These are phyloP conservation scores for Thripadectes ignobilis DNA, from an alignment of 2,797 vertebrate genomes.

Conservation along the genomic window DNA sequence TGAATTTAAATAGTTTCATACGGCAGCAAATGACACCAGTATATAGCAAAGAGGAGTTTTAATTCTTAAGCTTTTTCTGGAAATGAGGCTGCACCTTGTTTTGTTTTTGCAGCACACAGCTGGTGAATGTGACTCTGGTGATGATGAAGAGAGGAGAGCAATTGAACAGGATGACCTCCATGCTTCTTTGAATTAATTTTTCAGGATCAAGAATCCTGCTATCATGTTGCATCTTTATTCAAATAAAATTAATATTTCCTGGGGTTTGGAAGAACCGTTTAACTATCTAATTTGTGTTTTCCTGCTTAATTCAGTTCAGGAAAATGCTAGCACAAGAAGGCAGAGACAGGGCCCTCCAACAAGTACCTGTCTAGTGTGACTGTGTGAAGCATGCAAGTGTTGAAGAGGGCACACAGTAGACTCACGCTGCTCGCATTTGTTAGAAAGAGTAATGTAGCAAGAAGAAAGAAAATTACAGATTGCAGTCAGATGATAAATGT, in stretches of 20 bases:
- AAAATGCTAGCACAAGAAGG: neutral
- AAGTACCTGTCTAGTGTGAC: neutral
- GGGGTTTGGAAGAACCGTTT: neutral
- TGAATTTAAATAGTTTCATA: neutral
- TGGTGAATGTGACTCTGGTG: neutral
- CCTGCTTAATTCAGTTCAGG: neutral
- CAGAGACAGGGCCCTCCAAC: accelerated
- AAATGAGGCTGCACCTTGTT: neutral
- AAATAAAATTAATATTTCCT: neutral
- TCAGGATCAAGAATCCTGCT: neutral
- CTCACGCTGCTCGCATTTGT: neutral
- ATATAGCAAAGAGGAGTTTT: neutral
- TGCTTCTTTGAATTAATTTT: neutral
- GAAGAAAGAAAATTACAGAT: neutral
- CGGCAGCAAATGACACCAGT: neutral
- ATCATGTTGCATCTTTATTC: neutral
- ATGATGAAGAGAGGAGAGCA: neutral
- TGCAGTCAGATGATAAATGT: neutral
- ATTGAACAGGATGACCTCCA: neutral
- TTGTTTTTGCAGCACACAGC: neutral
- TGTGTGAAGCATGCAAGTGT: neutral
- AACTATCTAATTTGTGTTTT: neutral
- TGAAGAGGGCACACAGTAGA: neutral
- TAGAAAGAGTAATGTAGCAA: neutral
- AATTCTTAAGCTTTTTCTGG: neutral